Evolutionary conservation across 2,888 invertebrate genomes (phyloP).

Genomic region (Caenorhabditis sinica): DNA sequence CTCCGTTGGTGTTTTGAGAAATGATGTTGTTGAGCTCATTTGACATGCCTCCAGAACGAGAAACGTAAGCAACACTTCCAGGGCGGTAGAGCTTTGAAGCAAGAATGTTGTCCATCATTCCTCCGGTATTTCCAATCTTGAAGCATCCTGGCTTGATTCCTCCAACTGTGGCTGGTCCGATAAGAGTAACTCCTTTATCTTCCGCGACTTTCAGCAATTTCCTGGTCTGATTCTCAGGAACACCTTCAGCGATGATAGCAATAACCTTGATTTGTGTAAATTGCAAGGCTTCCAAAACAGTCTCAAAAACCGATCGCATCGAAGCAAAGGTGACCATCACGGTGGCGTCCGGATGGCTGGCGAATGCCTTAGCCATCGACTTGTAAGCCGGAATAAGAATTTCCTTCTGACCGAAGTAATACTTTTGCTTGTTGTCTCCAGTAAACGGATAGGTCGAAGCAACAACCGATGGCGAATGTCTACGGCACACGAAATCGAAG

Average conservation of each 20-base stretch:
- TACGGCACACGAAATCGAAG: conserved; percentile 94
- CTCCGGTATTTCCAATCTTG: conserved; percentile 97
- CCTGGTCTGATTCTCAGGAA: conserved; percentile 98
- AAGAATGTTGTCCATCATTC: conserved; percentile 99
- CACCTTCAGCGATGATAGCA: conserved; percentile 99
- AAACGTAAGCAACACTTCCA: conserved; percentile 97
- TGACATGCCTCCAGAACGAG: conserved; percentile 98
- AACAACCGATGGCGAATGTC: conserved; percentile 91
- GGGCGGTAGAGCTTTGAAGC: conserved; percentile 97
- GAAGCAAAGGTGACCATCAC: conserved; percentile 98
- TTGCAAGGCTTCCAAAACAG: conserved; percentile 94
- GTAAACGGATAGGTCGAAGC: conserved; percentile 99
- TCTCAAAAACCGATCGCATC: conserved; percentile 96
- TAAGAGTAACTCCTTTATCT: conserved; percentile 91
- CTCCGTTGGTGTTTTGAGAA: conserved; percentile 90
- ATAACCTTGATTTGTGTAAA: conserved; percentile 92
- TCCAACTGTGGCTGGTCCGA: conserved; percentile 90
- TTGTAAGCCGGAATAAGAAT: conserved; percentile 89
- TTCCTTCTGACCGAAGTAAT: conserved; percentile 97
- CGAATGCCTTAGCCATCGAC: conserved; percentile 96
- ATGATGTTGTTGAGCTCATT: conserved; percentile 99
- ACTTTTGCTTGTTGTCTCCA: conserved; percentile 97
- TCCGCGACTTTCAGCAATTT: conserved; percentile 89
- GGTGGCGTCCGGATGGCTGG: conserved; percentile 94
- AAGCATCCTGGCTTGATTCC: conserved; percentile 99